Conservation (phyloP, 37 sponge, comb jelly and placozoan genomes). For the Crambe crambe region DNA sequence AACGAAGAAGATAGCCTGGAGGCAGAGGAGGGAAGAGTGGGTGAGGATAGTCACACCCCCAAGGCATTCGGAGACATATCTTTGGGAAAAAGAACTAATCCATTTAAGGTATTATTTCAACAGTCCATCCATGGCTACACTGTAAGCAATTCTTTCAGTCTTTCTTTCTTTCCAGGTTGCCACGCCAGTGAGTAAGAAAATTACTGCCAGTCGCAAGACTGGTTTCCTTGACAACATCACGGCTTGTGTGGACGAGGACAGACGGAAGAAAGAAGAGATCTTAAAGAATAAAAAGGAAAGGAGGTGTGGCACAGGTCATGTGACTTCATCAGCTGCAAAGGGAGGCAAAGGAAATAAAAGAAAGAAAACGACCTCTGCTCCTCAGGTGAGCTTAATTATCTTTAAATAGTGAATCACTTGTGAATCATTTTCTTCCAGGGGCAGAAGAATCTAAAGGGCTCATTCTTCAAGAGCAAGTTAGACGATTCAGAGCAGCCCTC, state of each 20-base stretch:
- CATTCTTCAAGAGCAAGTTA: slow-evolving; percentile 2
- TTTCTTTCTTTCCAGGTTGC: slow-evolving; percentile 30
- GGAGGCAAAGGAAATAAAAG: neutral
- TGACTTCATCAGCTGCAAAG: neutral
- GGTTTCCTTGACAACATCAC: slow-evolving; percentile 58
- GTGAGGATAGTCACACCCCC: neutral
- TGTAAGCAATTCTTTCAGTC: neutral
- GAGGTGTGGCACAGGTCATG: neutral
- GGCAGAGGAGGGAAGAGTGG: slow-evolving; percentile 14
- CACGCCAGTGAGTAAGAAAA: slow-evolving; percentile 51
- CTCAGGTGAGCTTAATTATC: neutral
- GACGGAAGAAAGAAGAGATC: slow-evolving; percentile 23
- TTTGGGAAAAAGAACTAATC: slow-evolving; percentile 29
- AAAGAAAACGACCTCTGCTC: neutral
- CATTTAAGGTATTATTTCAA: slow-evolving; percentile 39
- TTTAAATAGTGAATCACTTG: too few relatives aligned
- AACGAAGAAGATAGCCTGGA: slow-evolving; percentile 1
- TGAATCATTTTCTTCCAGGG: too few relatives aligned
- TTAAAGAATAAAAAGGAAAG: neutral
- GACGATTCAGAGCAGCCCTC: neutral
- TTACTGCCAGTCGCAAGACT: slow-evolving; percentile 26
- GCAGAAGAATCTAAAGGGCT: slow-evolving; percentile 9
- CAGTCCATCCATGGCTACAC: neutral
- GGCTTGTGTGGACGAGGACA: slow-evolving; percentile 30
- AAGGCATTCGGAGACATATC: slow-evolving; percentile 5